These are phyloP conservation scores for Watsonalla binaria DNA, from an alignment of 2,888 invertebrate species.

Conservation along the genomic window DNA sequence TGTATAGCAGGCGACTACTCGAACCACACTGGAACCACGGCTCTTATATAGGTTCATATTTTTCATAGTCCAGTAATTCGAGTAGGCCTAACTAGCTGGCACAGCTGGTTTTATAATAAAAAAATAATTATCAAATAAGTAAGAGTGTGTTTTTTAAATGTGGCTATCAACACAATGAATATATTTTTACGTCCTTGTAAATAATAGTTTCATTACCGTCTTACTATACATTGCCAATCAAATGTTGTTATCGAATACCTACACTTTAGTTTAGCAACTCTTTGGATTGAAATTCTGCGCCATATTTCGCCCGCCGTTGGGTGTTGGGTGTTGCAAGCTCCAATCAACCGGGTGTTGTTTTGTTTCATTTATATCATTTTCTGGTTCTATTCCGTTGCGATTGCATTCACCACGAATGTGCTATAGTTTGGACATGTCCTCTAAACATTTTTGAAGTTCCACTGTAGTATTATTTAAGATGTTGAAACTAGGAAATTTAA, in stretches of 20 bases:
- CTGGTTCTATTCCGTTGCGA: slow-evolving; percentile 11
- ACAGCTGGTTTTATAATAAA: no score
- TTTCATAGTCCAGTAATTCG: no score
- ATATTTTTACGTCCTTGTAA: no score
- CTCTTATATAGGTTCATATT: no score
- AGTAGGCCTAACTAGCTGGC: no score
- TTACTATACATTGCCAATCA: neutral
- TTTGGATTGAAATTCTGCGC: neutral
- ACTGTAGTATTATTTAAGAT: no score
- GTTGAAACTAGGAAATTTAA: no score
- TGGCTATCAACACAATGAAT: no score
- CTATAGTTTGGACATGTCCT: neutral
- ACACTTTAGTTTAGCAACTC: neutral
- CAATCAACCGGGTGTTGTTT: slow-evolving; percentile 25
- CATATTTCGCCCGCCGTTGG: neutral
- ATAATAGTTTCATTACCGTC: neutral
- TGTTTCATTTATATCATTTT: slow-evolving; percentile 18
- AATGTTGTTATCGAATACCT: neutral
- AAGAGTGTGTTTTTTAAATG: no score
- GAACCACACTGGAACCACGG: no score
- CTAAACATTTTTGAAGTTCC: neutral
- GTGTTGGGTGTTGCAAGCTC: slow-evolving; percentile 4
- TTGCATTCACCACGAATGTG: slow-evolving; percentile 9
- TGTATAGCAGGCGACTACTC: no score
- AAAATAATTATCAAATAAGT: no score